phyloP scores from a whole-genome alignment of 2,888 invertebrate genomes.

The Nomada flava region DNA sequence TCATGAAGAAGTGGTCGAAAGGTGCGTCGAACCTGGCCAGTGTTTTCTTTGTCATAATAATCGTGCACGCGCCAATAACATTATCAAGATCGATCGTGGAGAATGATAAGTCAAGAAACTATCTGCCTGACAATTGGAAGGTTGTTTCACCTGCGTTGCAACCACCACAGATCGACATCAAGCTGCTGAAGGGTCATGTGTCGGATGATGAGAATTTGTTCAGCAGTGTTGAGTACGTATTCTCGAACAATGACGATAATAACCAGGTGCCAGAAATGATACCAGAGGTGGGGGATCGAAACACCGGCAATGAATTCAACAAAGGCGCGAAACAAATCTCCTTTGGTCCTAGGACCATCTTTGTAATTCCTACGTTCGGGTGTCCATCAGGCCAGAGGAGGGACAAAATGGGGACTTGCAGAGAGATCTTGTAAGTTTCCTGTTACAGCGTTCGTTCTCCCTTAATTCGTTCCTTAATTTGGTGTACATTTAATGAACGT shows the following conservation, averaged over 20 bases:
- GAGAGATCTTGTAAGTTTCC: slow-evolving; percentile 34
- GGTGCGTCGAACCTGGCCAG: not conserved
- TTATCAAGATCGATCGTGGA: not conserved
- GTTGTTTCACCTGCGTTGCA: not conserved
- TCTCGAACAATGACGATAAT: not conserved
- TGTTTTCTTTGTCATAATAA: not conserved
- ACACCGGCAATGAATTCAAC: not conserved
- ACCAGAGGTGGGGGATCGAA: no score
- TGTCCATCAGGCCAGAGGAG: slow-evolving; percentile 34
- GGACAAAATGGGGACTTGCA: slow-evolving; percentile 42
- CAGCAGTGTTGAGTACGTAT: slow-evolving; percentile 32
- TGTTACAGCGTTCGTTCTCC: not conserved
- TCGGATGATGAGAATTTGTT: not conserved
- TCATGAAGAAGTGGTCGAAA: not conserved
- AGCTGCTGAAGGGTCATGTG: slow-evolving; percentile 21
- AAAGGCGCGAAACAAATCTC: not conserved
- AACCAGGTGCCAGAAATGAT: not conserved
- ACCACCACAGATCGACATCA: slow-evolving; percentile 40
- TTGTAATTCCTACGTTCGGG: not conserved
- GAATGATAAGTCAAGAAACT: not conserved
- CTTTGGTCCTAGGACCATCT: slow-evolving; percentile 21
- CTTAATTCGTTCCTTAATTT: not conserved
- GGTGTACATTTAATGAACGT: no score
- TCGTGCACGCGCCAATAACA: not conserved
- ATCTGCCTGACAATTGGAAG: slow-evolving; percentile 25